Base-by-base conservation (phyloP, 2,888 invertebrate genomes). In the Nomada goodeniana region DNA sequence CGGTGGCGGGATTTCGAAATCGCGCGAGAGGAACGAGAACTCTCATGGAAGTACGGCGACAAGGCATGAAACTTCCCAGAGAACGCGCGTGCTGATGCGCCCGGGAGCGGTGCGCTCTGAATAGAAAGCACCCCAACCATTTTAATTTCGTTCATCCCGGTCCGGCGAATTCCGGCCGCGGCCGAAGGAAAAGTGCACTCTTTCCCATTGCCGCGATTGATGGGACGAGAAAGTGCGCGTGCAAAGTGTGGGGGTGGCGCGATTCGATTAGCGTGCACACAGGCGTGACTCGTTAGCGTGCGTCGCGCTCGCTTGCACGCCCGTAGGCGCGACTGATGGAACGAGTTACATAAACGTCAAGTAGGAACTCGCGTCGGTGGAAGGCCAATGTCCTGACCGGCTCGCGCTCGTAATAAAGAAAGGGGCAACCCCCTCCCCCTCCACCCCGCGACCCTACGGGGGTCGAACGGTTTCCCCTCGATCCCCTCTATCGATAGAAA, bases 321-420 rank as follows among this genome's bases (percentile, higher is more conserved):
- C 29, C 53, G 76, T 73, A 67, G 71, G 73, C 76, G 77, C 83
- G 78, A 79, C 69, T 73, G 78, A 76, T 81, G 88, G 80, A 86
- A 87, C 82, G 85, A 83, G 90, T 91, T 91, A 91, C 89, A 85
- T 91, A 91, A 91, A 91, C 83, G 81, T 76, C 82, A 29, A 82
- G 82, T 83, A 86, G 89, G 86, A 89, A 89, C 84, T 84, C 64
- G 73, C 80, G 72, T 73, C 84, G 83, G 55, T 82, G 88, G 91
- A 91, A 91, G 91, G 91, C 91, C 91, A 91, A 91, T 91, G 91
- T 91, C 91, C 91, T 90, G 89, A 74, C 83, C 82, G 80, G 72
- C 55, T 57, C 44, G 77, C 67, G 75, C 75, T 78, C 83, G 81
- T 80, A 84, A 85, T 71, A 52, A 86, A 83, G 84, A 83, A 89